These are phyloP conservation scores for Gari tellinella DNA, from an alignment of 2,888 invertebrate species.

Conservation along the genomic window DNA sequence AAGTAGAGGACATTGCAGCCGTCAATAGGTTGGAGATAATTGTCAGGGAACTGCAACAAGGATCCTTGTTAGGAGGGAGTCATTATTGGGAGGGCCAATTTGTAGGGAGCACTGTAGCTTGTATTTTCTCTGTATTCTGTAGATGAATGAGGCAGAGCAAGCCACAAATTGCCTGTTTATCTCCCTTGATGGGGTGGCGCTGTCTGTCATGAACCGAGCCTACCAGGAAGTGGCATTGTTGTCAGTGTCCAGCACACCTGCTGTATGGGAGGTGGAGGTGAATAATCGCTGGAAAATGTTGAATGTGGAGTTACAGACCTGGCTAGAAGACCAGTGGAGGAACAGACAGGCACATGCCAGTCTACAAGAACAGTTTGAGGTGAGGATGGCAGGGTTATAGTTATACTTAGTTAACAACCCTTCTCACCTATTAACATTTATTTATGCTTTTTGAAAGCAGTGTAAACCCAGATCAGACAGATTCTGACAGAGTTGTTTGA, in stretches of 20 bases:
- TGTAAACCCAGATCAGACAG: too few relatives aligned
- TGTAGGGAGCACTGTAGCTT: too few relatives aligned
- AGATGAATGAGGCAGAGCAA: slow-evolving; percentile 86
- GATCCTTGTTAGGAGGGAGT: too few relatives aligned
- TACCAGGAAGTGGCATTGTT: slow-evolving; percentile 88
- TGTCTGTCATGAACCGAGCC: slow-evolving; percentile 86
- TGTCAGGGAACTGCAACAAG: too few relatives aligned
- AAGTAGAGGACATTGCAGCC: too few relatives aligned
- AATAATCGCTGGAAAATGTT: slow-evolving; percentile 92
- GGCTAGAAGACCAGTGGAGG: slow-evolving; percentile 92
- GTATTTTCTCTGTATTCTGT: slow-evolving; percentile 33
- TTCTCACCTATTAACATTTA: too few relatives aligned
- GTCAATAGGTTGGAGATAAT: too few relatives aligned
- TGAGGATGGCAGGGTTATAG: slow-evolving; percentile 56
- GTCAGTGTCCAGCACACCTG: slow-evolving; percentile 89
- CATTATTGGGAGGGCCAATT: too few relatives aligned
- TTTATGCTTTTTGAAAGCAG: too few relatives aligned
- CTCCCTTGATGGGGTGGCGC: slow-evolving; percentile 89
- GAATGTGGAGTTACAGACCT: slow-evolving; percentile 90
- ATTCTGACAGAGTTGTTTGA: too few relatives aligned
- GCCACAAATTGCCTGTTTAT: slow-evolving; percentile 89
- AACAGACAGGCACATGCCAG: slow-evolving; percentile 90
- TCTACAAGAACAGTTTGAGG: slow-evolving; percentile 90
- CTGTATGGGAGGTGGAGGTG: slow-evolving; percentile 93
- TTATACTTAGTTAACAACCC: too few relatives aligned